These are phyloP conservation scores for Lithodes maja DNA, from an alignment of 2,888 invertebrate genomes.

Conservation along the genomic window DNA sequence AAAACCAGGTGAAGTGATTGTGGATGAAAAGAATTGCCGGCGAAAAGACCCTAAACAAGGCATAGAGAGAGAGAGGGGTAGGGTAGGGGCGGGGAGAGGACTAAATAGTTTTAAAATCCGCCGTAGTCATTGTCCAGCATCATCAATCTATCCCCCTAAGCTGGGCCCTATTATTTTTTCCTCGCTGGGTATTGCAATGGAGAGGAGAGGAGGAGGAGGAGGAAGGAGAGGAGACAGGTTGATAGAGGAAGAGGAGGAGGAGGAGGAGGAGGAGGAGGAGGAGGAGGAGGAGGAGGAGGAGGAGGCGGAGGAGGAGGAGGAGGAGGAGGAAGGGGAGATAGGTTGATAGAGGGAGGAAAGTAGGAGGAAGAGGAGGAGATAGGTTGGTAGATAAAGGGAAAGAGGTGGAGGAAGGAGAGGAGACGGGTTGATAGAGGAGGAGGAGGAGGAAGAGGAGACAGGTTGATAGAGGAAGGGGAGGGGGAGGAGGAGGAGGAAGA, in stretches of 20 bases:
- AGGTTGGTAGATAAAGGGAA: not conserved
- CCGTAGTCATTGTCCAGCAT: constrained; percentile 55
- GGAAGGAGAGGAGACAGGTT: not conserved
- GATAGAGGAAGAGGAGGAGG: not conserved
- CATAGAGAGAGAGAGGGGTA: too few relatives aligned
- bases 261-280: not conserved
- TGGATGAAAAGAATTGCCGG: too few relatives aligned
- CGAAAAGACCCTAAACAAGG: too few relatives aligned
- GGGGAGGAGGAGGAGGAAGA: not conserved
- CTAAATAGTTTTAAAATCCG: constrained; percentile 61
- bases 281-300: not conserved
- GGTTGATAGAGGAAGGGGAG: not conserved
- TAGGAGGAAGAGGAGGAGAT: not conserved
- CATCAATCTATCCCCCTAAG: constrained; percentile 64
- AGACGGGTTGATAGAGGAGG: not conserved
- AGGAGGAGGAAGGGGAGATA: not conserved
- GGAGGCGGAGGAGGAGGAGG: not conserved
- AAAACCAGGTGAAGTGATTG: too few relatives aligned
- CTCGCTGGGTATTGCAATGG: constrained; percentile 38
- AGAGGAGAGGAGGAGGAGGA: constrained; percentile 6
- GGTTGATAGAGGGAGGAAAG: not conserved
- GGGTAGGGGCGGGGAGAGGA: constrained; percentile 10
- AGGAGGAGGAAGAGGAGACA: not conserved
- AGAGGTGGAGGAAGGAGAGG: not conserved
- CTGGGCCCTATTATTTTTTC: constrained; percentile 45